A percentile compares a stretch with the other conserved stretches of the same genome.
phyloP scores from a whole-genome alignment of 2,113 vertebrate genomes.

The Phodopus roborovskii region DNA sequence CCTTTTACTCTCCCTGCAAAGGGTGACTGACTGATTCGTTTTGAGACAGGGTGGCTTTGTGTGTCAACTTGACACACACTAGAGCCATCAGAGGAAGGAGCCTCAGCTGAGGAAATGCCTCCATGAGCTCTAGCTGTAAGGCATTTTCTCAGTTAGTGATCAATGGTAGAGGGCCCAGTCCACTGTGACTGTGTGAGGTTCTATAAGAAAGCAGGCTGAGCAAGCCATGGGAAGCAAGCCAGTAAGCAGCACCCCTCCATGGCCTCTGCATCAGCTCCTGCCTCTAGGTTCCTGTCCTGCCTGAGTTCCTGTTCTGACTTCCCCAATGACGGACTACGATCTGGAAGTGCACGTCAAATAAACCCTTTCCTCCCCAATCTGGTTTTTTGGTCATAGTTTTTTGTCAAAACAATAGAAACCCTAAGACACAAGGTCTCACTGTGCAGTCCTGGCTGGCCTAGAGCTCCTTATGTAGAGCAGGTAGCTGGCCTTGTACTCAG shows the following conservation, averaged over 20 bases:
- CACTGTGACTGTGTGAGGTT: background rate
- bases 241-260: background rate
- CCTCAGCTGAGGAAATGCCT: background rate
- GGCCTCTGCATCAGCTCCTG: too few species aligned
- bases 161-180: background rate
- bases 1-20: background rate
- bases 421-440: background rate
- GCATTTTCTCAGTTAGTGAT: background rate
- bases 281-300: background rate
- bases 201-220: background rate
- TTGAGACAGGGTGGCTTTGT: too few species aligned
- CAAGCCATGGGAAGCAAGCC: too few species aligned
- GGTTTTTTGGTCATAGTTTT: background rate
- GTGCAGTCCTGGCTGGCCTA: background rate
- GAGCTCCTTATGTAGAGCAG: background rate
- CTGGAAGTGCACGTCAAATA: too few species aligned
- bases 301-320: background rate
- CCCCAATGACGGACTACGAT: background rate
- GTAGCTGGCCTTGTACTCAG: background rate
- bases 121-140: background rate
- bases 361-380: background rate
- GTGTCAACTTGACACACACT: too few species aligned
- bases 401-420: background rate
- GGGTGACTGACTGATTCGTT: background rate
- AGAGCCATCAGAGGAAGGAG: background rate